Percentiles rank a stretch among this genome's conserved stretches.
Conservation (phyloP, 2,113 vertebrate genomes). For the Cyanoramphus novaezelandiae region DNA sequence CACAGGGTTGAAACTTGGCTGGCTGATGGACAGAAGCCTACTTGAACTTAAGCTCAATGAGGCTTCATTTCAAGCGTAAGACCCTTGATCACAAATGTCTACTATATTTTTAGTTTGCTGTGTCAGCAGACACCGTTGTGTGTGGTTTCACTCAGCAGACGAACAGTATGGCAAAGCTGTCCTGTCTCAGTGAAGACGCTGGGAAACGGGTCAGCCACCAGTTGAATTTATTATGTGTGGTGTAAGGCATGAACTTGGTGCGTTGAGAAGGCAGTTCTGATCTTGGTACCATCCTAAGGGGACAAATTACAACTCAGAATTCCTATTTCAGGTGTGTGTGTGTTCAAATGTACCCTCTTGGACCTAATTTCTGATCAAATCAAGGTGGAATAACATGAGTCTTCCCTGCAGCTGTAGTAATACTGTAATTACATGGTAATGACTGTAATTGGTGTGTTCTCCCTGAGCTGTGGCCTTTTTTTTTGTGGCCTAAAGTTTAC, state of each 20-base stretch:
- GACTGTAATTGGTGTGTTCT: not conserved
- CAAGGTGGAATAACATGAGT: not conserved
- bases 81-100: not conserved
- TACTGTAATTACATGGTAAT: not conserved
- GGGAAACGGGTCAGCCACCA: not conserved
- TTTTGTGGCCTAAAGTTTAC: not conserved
- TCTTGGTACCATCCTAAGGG: not conserved
- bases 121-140: not conserved
- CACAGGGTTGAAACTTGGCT: not conserved
- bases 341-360: accelerated
- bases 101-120: not conserved
- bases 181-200: not conserved
- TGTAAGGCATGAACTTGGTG: not conserved
- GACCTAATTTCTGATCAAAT: not conserved
- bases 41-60: not conserved
- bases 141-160: not conserved
- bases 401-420: not conserved
- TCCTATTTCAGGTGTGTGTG: accelerated
- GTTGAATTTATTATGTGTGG: not conserved
- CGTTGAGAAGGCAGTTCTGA: not conserved
- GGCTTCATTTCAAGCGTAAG: not conserved
- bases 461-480: not conserved
- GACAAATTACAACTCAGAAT: not conserved
- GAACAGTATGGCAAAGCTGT: not conserved
- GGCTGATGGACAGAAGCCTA: not conserved